Base-by-base conservation (phyloP, 2,888 invertebrate species). In the Andrena flavipes region DNA sequence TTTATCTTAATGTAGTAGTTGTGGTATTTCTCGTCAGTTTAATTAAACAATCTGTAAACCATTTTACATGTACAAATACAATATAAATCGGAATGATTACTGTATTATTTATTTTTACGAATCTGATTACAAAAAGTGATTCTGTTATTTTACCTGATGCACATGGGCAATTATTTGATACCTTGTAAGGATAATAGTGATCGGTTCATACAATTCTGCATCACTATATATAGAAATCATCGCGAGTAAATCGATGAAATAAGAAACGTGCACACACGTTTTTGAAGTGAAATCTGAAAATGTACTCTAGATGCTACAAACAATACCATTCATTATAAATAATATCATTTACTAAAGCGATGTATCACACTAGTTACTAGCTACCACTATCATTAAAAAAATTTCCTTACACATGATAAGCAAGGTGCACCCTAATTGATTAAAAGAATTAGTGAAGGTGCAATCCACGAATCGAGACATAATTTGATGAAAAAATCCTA, bases 71-170 rank as follows among this genome's bases (percentile, higher is more conserved):
- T 59, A 59, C 30, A 59, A 70, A 60, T 70, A 71, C 35, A 71
- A 65, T 64, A 71, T 56, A 67, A 54, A 67, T 56, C 72, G 5
- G 62, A 49, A 56, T 68, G 26, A 63, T 68, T 49, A 49, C 13
- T 63, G 26, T 20, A 49, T 49, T 56, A 6, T 80, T 78, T 78
- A 80, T 81, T 80, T 59, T 59, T 73, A 65, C 23, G 48, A 42
- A 81, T 49, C 69, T 65, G 48, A 51, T 49, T 81, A 74, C 74
- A 74, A 81, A 80, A 80, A 2, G 33, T 69, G 30, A 35, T 59
- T 69, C 60, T 62, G 48, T 72, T 23, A 26, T 6, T 30, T 23
- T 49, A 64, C 48, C 16, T 30, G 59, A 33, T 59, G 51, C 51
- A 10, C 16, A 30, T 29, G 26, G 73, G 56, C 26, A 49, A 72